A percentile compares a stretch with the other conserved stretches of the same genome.
phyloP scores from a whole-genome alignment of 35 echinoderm and acorn worm genomes.

The Ophiothrix spiculata region DNA sequence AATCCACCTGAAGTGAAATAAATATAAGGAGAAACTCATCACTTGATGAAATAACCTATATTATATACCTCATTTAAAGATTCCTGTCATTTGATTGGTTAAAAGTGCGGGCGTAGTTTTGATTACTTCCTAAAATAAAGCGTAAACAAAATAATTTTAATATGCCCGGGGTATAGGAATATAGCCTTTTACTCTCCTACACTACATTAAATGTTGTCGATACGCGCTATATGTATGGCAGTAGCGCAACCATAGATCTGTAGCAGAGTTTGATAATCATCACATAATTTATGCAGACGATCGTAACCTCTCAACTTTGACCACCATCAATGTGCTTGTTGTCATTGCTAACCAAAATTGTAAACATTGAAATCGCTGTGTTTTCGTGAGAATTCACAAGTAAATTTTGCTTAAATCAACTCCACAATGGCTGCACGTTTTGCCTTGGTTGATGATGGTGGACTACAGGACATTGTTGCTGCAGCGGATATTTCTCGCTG shows the following conservation, averaged over 20 bases:
- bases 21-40: no score
- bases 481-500: background rate
- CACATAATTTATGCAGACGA: no score
- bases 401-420: no score
- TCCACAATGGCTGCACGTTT: no score
- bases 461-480: background rate
- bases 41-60: no score
- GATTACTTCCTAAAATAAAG: background rate
- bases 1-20: no score
- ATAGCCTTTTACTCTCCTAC: background rate
- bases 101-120: background rate
- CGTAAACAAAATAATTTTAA: background rate
- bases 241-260: background rate
- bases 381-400: no score
- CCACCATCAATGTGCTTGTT: background rate
- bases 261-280: background rate
- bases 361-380: background rate
- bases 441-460: background rate
- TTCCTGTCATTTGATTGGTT: slow-evolving; percentile 12
- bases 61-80: slow-evolving; percentile 7
- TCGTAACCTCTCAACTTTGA: background rate
- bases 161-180: background rate
- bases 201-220: background rate
- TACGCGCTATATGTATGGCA: background rate
- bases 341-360: background rate